Evolutionary conservation across 2,113 vertebrate genomes (phyloP), one percentile per base, ranked within the genome.

Genomic region (Camelus dromedarius): DNA sequence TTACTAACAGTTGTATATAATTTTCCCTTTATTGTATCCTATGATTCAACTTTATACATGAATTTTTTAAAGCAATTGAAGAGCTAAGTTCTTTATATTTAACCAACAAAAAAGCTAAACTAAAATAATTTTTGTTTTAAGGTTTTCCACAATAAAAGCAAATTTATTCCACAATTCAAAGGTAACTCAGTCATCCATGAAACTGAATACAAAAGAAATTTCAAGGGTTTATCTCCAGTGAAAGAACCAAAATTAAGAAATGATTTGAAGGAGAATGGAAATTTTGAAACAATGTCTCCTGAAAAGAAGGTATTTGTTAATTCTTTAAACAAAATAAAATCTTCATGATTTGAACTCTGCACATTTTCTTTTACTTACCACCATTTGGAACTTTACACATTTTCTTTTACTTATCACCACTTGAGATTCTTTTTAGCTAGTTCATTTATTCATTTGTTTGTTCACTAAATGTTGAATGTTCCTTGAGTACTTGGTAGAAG

Each of bases 191-290:
- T 98, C 96, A 87, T 95, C 90, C 97, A 97, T 95, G 99, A 99
- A 98, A 98, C 97, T 48, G 98, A 99, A 82, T 96, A 98, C 97
- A 98, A 98, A 95, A 98, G 98, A 96, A 99, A 97, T 97, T 98
- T 98, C 80, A 98, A 98, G 94, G 98, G 91, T 35, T 98, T 98
- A 73, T 91, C 98, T 94, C 97, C 98, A 95, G 93, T 97, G 58
- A 98, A 98, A 97, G 98, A 96, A 73, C 98, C 93, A 3, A 98
- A 98, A 91, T 97, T 98, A 75, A 98, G 97, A 95, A 64, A 52
- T 89, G 92, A 70, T 89, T 95, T 98, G 95, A 99, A 99, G 97
- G 97, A 98, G 56, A 98, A 97, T 24, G 96, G 97, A 94, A 66
- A 97, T 84, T 88, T 48, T 6, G 98, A 96, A 92, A 92, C 82